Evolutionary conservation across 1,140 invertebrate genomes (phyloP).

Genomic region (Brachionus sp.): DNA sequence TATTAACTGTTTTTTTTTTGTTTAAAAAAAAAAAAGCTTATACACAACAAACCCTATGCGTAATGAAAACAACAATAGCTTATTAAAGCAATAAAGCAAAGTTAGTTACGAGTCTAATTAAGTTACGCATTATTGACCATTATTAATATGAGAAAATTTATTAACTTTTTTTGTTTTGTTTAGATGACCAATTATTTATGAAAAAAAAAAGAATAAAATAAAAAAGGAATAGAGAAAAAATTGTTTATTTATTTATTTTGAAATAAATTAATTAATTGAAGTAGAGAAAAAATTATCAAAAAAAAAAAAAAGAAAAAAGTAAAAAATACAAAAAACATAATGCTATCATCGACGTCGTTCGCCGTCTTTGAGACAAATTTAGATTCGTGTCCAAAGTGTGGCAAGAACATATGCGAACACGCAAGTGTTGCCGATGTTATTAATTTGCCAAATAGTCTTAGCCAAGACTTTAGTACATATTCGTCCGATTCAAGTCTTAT

Average conservation of each 20-base stretch:
- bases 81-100: background rate
- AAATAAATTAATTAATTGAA: too few species aligned
- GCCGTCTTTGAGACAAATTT: conserved; percentile 30
- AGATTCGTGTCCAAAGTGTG: conserved; percentile 42
- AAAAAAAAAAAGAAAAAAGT: background rate
- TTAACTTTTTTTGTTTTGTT: conserved; percentile 10
- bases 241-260: too few species aligned
- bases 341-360: conserved; percentile 16
- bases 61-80: background rate
- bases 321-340: background rate
- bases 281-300: too few species aligned
- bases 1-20: background rate
- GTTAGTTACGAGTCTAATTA: background rate
- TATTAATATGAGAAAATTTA: background rate
- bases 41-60: too few species aligned
- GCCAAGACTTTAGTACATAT: conserved; percentile 42
- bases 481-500: conserved; percentile 43
- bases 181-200: background rate
- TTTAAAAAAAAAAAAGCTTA: background rate
- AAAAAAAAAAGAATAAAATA: background rate
- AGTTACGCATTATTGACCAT: background rate
- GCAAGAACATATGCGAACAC: conserved; percentile 31
- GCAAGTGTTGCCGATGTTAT: conserved; percentile 36
- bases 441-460: conserved; percentile 28
- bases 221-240: background rate